Evolutionary conservation across 2,888 invertebrate species (phyloP), one percentile per base, ranked within the genome.

Genomic region (Hemicrepidius hirtus): DNA sequence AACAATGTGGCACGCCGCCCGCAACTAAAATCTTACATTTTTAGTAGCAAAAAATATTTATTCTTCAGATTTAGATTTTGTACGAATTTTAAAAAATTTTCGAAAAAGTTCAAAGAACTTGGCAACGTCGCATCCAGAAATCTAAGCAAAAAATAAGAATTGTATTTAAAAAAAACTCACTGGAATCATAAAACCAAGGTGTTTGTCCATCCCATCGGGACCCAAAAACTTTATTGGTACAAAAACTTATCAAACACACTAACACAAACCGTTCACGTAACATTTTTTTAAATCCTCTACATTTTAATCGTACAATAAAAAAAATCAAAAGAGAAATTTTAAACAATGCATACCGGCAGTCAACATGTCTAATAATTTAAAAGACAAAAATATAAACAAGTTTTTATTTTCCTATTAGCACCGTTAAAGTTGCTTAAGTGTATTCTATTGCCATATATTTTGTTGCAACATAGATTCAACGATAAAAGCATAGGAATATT

Each of bases 101-200:
- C n/a, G n/a, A n/a, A n/a, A n/a, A n/a, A n/a, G n/a, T n/a, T n/a
- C n/a, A n/a, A n/a, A n/a, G n/a, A n/a, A n/a, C n/a, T n/a, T n/a
- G n/a, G n/a, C n/a, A n/a, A n/a, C n/a, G n/a, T n/a, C n/a, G n/a
- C n/a, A n/a, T n/a, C n/a, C n/a, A n/a, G n/a, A n/a, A n/a, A n/a
- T n/a, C n/a, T n/a, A n/a, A n/a, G n/a, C n/a, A n/a, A 2, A 32
- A 1, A 32, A 55, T 68, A 18, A 63, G 9, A 18, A 4, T 49
- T n/a, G n/a, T n/a, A n/a, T n/a, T n/a, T n/a, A n/a, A n/a, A n/a
- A 60, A 68, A 73, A 75, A 89, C 89, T 90, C 86, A 90, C 90
- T 86, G 41, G 89, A 88, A 81, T 87, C 88, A 37, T 87, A 87
- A 81, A 88, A 89, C 88, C 89, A 89, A 16, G 89, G 88, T 12